Evolutionary conservation across 1,140 invertebrate genomes (phyloP), one percentile per base, ranked within the genome.

Genomic region (Antheraea pernyi): DNA sequence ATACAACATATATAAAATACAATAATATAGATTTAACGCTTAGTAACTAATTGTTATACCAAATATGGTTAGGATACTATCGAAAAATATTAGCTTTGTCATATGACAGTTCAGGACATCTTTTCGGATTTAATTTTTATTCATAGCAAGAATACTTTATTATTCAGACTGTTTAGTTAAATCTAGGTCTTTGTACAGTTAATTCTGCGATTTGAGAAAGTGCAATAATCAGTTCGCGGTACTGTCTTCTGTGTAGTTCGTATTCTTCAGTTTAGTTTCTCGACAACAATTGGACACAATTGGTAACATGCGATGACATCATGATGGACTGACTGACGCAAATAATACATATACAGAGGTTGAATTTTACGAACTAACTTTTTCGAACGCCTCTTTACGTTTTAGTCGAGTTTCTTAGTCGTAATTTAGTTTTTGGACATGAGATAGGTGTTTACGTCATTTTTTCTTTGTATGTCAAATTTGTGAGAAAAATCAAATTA

Each of bases 271-370:
- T 53, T 30, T 53, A 53, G 16, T 53, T 53, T 53, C 39, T 53
- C 46, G 46, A 13, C 46, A 53, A 6, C 60, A 67, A 65, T 36
- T 46, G 61, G 46, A 36, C 59, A 65, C 70, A 72, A 75, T 71
- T 74, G 73, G 58, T 68, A 18, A 48, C 62, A n/a, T 36, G 7
- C 46, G 73, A 72, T 75, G 73, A 75, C 73, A 75, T 75, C 73
- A 75, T 69, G 65, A n/a, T n/a, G n/a, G n/a, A 61, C 30, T 65
- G n/a, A 66, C 65, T 53, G 73, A 67, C 64, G 67, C 60, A 60
- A 42, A 65, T 66, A 67, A 66, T 68, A 37, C 61, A 37, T 63
- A 63, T 37, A 63, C 37, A 58, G 68, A 60, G 68, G 68, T 66
- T 67, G 65, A 68, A 62, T 67, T 64, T 73, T 73, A 46, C 67